Conservation (phyloP, 92 coral and sea anemone genomes). For the Anthopleura xanthogrammica region DNA sequence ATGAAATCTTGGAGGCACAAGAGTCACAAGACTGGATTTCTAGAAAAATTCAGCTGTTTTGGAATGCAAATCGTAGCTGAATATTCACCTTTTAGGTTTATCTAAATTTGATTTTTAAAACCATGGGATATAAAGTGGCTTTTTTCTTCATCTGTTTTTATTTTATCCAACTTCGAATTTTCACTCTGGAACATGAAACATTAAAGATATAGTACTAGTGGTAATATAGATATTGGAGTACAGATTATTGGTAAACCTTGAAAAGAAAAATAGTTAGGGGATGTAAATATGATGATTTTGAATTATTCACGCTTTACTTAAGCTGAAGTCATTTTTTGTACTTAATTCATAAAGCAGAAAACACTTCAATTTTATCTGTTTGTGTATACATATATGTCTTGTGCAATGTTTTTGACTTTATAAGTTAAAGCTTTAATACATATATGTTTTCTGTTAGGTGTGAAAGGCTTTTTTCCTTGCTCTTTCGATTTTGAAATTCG, state of each 20-base stretch:
- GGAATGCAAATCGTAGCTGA: conserved; percentile 1
- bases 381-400: too few species aligned
- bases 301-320: neutral
- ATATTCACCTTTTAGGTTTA: neutral
- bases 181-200: neutral
- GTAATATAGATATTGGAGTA: neutral
- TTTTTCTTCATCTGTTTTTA: neutral
- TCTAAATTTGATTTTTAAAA: neutral
- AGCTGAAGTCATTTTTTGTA: neutral
- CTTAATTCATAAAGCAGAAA: neutral
- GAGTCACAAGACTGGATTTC: neutral
- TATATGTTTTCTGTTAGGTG: neutral
- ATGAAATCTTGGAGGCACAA: neutral
- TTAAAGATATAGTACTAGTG: neutral
- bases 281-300: neutral
- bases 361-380: too few species aligned
- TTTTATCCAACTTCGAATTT: neutral
- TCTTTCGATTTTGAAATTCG: neutral
- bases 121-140: neutral
- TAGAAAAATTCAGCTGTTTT: neutral
- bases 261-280: neutral
- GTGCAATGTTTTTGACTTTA: too few species aligned
- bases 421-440: neutral
- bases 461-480: neutral
- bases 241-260: neutral